Percentiles rank a stretch among this genome's conserved stretches.
Evolutionary conservation across 2,113 vertebrate genomes (phyloP).

Genomic region (Cephalopterus ornatus): DNA sequence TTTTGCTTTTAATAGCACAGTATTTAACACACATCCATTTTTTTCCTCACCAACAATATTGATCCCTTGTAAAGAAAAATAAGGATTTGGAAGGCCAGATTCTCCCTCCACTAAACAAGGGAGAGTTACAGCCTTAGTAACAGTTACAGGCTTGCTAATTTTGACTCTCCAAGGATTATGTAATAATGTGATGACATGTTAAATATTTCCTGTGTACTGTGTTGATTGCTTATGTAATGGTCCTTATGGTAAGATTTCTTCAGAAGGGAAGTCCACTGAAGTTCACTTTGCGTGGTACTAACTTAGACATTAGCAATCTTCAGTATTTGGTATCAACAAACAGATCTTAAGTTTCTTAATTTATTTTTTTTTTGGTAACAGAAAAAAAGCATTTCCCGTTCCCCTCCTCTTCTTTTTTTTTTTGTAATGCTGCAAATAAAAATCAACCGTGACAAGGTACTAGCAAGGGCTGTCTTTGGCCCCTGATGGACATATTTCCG

Average conservation of each 20-base stretch:
- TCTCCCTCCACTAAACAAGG: not conserved
- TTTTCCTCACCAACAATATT: not conserved
- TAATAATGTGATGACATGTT: conserved; percentile 32
- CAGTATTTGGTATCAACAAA: not conserved
- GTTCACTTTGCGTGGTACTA: not conserved
- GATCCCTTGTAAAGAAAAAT: conserved; percentile 27
- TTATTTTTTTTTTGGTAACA: not conserved
- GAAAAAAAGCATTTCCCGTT: not conserved
- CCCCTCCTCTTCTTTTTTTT: rapidly evolving
- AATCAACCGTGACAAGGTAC: not conserved
- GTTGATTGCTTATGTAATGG: conserved; percentile 30
- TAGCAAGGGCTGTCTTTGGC: not conserved
- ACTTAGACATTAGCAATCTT: not conserved
- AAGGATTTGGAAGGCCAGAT: not conserved
- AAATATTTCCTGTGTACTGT: conserved; percentile 40
- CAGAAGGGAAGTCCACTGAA: not conserved
- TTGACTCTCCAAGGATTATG: conserved; percentile 25
- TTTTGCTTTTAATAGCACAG: conserved; percentile 43
- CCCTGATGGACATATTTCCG: not conserved
- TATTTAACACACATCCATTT: conserved; percentile 7
- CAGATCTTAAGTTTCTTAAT: not conserved
- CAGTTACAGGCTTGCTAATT: conserved; percentile 14
- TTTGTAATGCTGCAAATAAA: not conserved
- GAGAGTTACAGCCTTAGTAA: conserved; percentile 15
- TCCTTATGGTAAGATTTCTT: conserved; percentile 10